Evolutionary conservation across 2,888 invertebrate species (phyloP).

Genomic region (Heliconius ismenius): DNA sequence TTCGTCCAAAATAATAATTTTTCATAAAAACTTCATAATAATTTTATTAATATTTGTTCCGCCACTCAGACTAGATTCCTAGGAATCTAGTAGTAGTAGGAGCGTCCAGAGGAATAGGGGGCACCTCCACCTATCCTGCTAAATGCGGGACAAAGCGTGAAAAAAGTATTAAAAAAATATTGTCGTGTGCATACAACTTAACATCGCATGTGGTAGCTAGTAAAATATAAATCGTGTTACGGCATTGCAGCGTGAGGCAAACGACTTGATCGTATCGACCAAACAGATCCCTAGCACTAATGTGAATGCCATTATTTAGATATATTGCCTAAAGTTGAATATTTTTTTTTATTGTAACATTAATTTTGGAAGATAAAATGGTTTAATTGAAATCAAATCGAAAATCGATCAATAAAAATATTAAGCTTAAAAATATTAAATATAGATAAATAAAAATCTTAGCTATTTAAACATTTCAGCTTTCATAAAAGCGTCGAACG

Average conservation of each 20-base stretch:
- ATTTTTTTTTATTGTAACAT: neutral
- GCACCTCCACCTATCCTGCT: too few species aligned
- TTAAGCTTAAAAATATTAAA: too few species aligned
- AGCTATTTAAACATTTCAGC: neutral
- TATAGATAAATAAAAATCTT: neutral
- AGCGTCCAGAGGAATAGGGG: too few species aligned
- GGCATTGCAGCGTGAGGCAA: slow-evolving; percentile 36
- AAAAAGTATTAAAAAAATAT: too few species aligned
- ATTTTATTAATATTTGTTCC: neutral
- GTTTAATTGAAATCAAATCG: too few species aligned
- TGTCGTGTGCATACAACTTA: slow-evolving; percentile 21
- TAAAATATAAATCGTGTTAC: slow-evolving; percentile 42
- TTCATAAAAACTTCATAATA: neutral
- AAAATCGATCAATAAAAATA: too few species aligned
- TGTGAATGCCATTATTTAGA: neutral
- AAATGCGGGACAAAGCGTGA: too few species aligned
- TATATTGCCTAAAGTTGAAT: neutral
- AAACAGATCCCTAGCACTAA: slow-evolving; percentile 41
- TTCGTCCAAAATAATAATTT: neutral
- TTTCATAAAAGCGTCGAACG: neutral
- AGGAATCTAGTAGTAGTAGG: too few species aligned
- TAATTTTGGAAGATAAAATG: too few species aligned
- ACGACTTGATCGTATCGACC: slow-evolving; percentile 49
- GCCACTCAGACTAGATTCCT: too few species aligned
- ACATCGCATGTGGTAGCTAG: slow-evolving; percentile 36